A percentile compares a stretch with the other conserved stretches of the same genome.
Evolutionary conservation across 2,888 invertebrate species (phyloP).

Genomic region (Hydriomena furcata): DNA sequence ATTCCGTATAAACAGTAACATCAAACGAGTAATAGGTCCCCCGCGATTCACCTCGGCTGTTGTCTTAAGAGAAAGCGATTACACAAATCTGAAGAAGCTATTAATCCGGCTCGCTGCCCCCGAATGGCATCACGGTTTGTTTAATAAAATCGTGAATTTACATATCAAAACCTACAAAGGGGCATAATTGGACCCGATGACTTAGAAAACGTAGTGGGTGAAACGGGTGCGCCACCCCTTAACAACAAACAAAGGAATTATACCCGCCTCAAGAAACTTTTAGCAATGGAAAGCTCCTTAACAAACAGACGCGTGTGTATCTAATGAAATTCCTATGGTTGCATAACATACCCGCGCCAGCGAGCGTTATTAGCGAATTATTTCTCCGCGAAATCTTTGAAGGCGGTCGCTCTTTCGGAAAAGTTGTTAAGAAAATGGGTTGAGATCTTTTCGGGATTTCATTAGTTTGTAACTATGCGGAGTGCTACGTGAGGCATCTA

Average conservation of each 20-base stretch:
- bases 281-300: constrained; percentile 84
- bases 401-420: constrained; percentile 82
- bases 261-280: constrained; percentile 84
- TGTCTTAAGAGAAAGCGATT: constrained; percentile 83
- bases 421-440: constrained; percentile 83
- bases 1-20: constrained; percentile 42
- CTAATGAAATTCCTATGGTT: constrained; percentile 84
- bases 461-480: constrained; percentile 82
- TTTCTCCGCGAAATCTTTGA: constrained; percentile 81
- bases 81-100: constrained; percentile 84
- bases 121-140: constrained; percentile 83
- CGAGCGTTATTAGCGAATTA: constrained; percentile 81
- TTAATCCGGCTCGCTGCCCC: constrained; percentile 82
- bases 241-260: constrained; percentile 83
- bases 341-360: constrained; percentile 81
- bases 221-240: constrained; percentile 69
- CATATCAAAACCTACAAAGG: constrained; percentile 84
- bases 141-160: constrained; percentile 84
- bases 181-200: constrained; percentile 84
- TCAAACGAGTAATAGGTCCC: constrained; percentile 66
- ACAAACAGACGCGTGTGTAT: constrained; percentile 84
- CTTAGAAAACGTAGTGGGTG: constrained; percentile 83
- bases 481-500: constrained; percentile 76
- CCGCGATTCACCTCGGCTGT: constrained; percentile 67
- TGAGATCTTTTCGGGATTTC: constrained; percentile 81